Conservation (phyloP, 2,888 invertebrate genomes). For the Drosophila anomelani region DNA sequence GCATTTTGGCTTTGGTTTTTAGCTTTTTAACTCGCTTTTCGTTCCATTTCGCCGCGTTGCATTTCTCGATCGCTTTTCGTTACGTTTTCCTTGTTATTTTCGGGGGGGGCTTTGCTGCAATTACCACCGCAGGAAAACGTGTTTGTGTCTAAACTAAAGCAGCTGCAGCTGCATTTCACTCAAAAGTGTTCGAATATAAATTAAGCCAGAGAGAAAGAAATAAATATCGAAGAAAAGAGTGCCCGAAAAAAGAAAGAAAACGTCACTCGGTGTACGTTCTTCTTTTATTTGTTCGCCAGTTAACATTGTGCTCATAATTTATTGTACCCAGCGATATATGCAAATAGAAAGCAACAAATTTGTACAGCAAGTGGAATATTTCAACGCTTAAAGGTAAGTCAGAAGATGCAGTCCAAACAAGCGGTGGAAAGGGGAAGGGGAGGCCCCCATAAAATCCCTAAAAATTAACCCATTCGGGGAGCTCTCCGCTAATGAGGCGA, state of each 20-base stretch:
- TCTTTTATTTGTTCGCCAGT: slow-evolving; percentile 49
- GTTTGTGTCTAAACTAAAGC: slow-evolving; percentile 43
- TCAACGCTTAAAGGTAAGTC: slow-evolving; percentile 41
- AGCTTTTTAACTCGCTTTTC: slow-evolving; percentile 30
- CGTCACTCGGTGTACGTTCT: slow-evolving; percentile 37
- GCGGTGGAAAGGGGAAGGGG: not conserved
- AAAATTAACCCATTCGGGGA: slow-evolving; percentile 20
- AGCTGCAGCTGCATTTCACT: slow-evolving; percentile 44
- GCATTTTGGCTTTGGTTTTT: slow-evolving; percentile 52
- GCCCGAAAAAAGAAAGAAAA: slow-evolving; percentile 24
- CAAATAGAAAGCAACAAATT: slow-evolving; percentile 75
- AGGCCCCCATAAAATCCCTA: slow-evolving; percentile 10
- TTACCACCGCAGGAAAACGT: slow-evolving; percentile 60
- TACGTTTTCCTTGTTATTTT: slow-evolving; percentile 31
- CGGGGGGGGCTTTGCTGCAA: slow-evolving; percentile 51
- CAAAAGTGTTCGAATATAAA: slow-evolving; percentile 29
- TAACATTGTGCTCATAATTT: slow-evolving; percentile 78
- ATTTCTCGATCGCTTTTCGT: slow-evolving; percentile 36
- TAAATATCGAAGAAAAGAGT: slow-evolving; percentile 20
- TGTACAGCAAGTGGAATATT: slow-evolving; percentile 61
- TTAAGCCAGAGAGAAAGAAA: slow-evolving; percentile 13
- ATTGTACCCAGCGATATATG: slow-evolving; percentile 58
- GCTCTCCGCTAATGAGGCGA: slow-evolving; percentile 54
- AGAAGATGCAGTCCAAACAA: slow-evolving; percentile 35
- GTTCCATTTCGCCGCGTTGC: slow-evolving; percentile 54